Evolutionary conservation across 2,797 vertebrate species (phyloP).

Genomic region (Taeniopygia guttata): DNA sequence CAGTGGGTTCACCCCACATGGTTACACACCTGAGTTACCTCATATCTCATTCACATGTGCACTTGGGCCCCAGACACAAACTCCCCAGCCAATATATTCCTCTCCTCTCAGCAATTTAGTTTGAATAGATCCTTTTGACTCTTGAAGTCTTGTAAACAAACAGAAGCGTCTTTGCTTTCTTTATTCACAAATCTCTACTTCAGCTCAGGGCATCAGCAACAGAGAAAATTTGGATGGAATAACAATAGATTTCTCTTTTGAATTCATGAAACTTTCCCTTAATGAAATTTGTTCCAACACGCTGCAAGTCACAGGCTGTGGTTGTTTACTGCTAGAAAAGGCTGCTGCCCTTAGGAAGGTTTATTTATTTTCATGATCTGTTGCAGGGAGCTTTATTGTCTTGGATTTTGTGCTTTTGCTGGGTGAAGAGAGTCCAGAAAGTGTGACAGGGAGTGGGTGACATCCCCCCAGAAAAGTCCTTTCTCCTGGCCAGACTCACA

Average conservation of each 20-base stretch:
- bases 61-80: not conserved
- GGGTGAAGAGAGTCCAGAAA: not conserved
- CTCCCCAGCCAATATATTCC: not conserved
- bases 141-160: constrained; percentile 38
- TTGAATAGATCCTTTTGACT: not conserved
- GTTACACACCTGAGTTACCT: accelerated
- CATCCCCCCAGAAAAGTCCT: not conserved
- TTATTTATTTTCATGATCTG: not conserved
- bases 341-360: not conserved
- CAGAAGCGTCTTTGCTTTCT: not conserved
- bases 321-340: not conserved
- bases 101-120: not conserved
- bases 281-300: not conserved
- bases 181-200: constrained; percentile 27
- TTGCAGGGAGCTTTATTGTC: not conserved
- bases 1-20: accelerated
- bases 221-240: not conserved
- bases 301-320: not conserved
- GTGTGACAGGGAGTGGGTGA: not conserved
- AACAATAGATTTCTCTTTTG: not conserved
- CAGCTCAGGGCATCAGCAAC: not conserved
- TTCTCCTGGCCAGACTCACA: not conserved
- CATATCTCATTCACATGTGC: accelerated
- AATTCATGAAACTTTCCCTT: constrained; percentile 2
- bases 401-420: not conserved